These are phyloP conservation scores for Psephotus haematonotus DNA, from an alignment of 2,113 vertebrate genomes.

Conservation along the genomic window DNA sequence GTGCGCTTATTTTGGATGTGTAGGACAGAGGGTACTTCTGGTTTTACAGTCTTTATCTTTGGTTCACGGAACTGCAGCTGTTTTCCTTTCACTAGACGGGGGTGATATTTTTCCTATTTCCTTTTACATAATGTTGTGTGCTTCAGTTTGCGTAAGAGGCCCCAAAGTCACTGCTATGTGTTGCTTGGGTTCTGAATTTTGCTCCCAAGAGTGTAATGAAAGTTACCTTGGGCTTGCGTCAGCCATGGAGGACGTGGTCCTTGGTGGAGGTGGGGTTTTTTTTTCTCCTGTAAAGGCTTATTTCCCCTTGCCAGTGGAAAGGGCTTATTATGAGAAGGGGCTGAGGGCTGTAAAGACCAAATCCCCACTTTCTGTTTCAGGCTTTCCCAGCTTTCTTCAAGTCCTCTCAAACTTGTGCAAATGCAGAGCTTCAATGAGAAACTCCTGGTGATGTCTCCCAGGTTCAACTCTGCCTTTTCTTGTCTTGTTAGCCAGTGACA, in stretches of 20 bases:
- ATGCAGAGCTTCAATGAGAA: accelerated
- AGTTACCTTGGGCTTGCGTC: background rate
- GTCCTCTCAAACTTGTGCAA: background rate
- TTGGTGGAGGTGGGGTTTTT: background rate
- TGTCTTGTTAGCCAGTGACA: background rate
- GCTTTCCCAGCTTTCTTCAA: background rate
- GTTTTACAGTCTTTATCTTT: conserved; percentile 10
- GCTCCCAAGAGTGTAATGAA: background rate
- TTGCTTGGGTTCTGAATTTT: background rate
- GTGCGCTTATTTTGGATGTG: background rate
- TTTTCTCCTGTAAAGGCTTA: background rate
- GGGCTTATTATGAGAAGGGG: background rate
- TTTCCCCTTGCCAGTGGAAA: background rate
- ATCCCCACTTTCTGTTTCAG: background rate
- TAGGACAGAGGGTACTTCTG: conserved; percentile 6
- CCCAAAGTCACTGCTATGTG: background rate
- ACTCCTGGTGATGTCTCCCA: background rate
- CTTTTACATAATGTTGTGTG: background rate
- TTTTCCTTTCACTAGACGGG: conserved; percentile 34
- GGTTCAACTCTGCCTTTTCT: background rate
- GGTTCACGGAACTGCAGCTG: background rate
- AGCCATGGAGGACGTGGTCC: accelerated
- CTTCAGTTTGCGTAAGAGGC: background rate
- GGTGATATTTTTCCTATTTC: conserved; percentile 24
- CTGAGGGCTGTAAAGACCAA: background rate